Percentiles rank a stretch among this genome's conserved stretches.
Conservation (phyloP, 2,797 vertebrate genomes). For the Enteromius treurensis region DNA sequence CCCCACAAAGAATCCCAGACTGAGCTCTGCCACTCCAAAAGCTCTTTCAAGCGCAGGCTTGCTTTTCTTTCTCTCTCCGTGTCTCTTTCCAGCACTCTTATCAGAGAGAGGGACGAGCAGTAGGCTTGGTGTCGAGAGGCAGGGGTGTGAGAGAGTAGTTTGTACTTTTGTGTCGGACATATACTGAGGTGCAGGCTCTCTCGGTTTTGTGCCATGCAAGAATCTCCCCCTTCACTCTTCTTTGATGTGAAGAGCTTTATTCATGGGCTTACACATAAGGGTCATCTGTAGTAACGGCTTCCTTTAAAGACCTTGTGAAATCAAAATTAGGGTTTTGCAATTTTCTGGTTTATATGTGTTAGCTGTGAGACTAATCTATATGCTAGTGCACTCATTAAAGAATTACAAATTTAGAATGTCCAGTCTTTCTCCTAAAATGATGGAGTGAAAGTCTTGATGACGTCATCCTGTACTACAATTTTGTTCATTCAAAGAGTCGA, state of each 20-base stretch:
- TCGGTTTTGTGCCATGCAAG: conserved; percentile 41
- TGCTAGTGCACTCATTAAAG: background rate
- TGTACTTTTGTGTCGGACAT: conserved; percentile 40
- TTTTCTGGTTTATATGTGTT: background rate
- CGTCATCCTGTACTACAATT: background rate
- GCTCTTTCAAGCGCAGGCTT: conserved; percentile 59
- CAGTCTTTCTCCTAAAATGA: background rate
- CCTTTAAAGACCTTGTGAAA: conserved; percentile 25
- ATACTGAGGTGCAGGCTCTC: conserved; percentile 30
- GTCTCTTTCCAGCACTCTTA: conserved; percentile 54
- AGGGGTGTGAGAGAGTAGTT: conserved; percentile 26
- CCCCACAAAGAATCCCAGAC: conserved; percentile 57
- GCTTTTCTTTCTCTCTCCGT: conserved; percentile 50
- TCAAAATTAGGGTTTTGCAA: background rate
- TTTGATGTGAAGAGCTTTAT: conserved; percentile 45
- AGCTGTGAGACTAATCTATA: background rate
- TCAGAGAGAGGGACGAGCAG: conserved; percentile 45
- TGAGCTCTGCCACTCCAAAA: conserved; percentile 59
- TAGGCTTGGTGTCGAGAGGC: conserved; percentile 37
- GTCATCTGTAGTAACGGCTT: conserved; percentile 38
- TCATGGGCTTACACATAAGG: conserved; percentile 21
- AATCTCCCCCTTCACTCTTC: conserved; percentile 27
- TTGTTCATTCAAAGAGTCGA: background rate
- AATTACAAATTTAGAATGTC: background rate
- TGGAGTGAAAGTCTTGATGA: background rate